Conservation (phyloP, 2,888 invertebrate genomes). For the Platycheirus albimanus region DNA sequence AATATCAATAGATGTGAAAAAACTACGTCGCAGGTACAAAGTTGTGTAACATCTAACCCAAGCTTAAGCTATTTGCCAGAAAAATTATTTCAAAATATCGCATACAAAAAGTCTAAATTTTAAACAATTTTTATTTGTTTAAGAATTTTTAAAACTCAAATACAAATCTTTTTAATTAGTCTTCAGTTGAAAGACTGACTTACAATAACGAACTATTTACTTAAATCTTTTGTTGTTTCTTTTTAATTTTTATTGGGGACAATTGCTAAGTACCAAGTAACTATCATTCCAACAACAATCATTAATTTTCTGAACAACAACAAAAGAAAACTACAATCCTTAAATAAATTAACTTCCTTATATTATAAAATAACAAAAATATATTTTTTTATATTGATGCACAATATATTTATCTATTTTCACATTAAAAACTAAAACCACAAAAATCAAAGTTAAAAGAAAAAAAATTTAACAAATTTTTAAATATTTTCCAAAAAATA, state of each 20-base stretch:
- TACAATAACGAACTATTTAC: no score
- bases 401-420: slow-evolving; percentile 55
- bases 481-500: slow-evolving; percentile 78
- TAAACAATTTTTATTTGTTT: no score
- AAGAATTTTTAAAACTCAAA: no score
- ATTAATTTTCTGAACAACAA: slow-evolving; percentile 51
- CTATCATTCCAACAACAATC: slow-evolving; percentile 69
- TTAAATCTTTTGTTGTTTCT: not conserved
- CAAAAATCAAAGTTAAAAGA: slow-evolving; percentile 18
- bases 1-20: no score
- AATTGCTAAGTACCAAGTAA: slow-evolving; percentile 52
- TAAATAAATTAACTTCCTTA: slow-evolving; percentile 45
- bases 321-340: slow-evolving; percentile 50
- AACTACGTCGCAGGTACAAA: no score
- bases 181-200: no score
- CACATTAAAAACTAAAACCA: slow-evolving; percentile 38
- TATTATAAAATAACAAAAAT: slow-evolving; percentile 12
- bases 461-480: slow-evolving; percentile 27
- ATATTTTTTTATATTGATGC: slow-evolving; percentile 60
- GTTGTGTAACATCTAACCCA: no score
- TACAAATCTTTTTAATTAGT: no score
- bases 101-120: no score
- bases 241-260: slow-evolving; percentile 5
- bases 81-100: no score
- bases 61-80: no score